Evolutionary conservation across 2,113 vertebrate species (phyloP), one percentile per base, ranked within the genome.

Genomic region (Emydocephalus ijimae): DNA sequence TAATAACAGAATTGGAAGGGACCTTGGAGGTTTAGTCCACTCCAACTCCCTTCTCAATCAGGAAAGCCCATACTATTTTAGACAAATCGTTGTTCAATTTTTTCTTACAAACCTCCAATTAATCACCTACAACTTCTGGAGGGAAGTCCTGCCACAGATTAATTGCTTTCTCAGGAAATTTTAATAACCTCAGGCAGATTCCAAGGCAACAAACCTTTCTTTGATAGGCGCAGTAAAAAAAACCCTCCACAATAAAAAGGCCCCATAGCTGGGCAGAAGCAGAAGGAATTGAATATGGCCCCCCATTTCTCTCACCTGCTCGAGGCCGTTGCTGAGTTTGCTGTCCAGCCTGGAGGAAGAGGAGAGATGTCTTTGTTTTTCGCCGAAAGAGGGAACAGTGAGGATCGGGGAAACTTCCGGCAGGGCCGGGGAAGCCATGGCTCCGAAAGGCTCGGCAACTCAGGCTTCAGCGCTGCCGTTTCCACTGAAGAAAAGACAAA

Each of bases 401-500:
- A 94, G 91, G 93, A 39, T 89, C 5, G 23, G 0, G 1, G 34
- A 24, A 43, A 61, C 48, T 55, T 90, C 92, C 1, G 34, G 43
- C 9, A 54, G 61, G 87, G 15, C 90, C 29, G 21, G 39, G 3
- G 91, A 85, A 89, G 90, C 8, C 94, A 96, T 95, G 3, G 87
- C 26, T 21, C 29, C 3, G 61, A 81, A 39, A 81, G 74, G 52
- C 21, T 56, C 24, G 4, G 14, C 87, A 21, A 29, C 26, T 48
- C 61, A 29, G 1, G 88, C 29, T 45, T 89, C 64, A 15, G 21
- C 54, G 7, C 23, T 24, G 21, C 34, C 14, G 1, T 43, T 1
- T 6, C 91, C 43, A 86, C 85, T 5, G 64, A n/a, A 15, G 12
- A n/a, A 94, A 91, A 94, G 54, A 94, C 94, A 93, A 87, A 94